A percentile compares a stretch with the other conserved stretches of the same genome.
Evolutionary conservation across 2,113 vertebrate species (phyloP).

Genomic region (Scomber scombrus): DNA sequence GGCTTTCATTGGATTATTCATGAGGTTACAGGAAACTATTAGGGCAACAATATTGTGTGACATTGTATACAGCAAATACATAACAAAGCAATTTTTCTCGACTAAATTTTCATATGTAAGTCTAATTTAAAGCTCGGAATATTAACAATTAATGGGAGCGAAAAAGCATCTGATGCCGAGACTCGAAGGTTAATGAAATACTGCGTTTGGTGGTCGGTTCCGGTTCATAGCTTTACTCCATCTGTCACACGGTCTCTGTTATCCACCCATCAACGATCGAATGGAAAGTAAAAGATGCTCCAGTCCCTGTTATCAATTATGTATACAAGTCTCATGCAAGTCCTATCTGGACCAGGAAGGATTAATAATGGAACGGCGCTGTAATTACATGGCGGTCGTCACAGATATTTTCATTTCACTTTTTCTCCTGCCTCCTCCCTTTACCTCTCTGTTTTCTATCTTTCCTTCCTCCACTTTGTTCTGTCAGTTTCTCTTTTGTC

Average conservation of each 20-base stretch:
- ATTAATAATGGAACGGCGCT: constrained; percentile 79
- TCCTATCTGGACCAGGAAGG: constrained; percentile 62
- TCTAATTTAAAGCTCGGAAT: neutral
- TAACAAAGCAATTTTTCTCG: neutral
- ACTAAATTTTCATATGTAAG: constrained; percentile 38
- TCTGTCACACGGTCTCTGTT: constrained; percentile 1
- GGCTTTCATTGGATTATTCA: constrained; percentile 61
- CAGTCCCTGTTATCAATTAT: constrained; percentile 76
- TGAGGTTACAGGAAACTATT: constrained; percentile 41
- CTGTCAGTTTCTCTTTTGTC: constrained; percentile 18
- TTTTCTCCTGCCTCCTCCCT: constrained; percentile 38
- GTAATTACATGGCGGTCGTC: constrained; percentile 77
- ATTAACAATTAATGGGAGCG: constrained; percentile 18
- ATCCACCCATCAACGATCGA: constrained; percentile 15
- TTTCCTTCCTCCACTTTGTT: neutral
- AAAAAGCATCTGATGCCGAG: neutral
- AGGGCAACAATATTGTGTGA: constrained; percentile 17
- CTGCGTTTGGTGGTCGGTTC: constrained; percentile 12
- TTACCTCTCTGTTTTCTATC: constrained; percentile 16
- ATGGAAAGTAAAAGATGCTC: constrained; percentile 62
- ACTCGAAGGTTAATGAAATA: constrained; percentile 7
- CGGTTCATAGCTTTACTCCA: neutral
- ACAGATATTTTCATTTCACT: constrained; percentile 71
- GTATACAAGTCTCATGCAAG: constrained; percentile 77
- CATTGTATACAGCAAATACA: neutral